phyloP scores from a whole-genome alignment of 2,888 invertebrate species.

The Shargacucullia verbasci region DNA sequence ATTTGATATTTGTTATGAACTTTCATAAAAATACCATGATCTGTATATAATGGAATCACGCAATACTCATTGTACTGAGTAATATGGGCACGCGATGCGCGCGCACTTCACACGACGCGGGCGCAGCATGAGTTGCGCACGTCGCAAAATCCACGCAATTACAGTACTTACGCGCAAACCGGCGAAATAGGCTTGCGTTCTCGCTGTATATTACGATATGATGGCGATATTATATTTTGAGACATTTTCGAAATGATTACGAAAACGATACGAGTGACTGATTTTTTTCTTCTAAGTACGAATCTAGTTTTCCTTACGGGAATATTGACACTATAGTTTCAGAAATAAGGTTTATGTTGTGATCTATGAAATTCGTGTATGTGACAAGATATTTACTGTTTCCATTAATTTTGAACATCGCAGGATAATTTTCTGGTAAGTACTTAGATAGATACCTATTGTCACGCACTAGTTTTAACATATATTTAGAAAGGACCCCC shows the following conservation, averaged over 20 bases:
- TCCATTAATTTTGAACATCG: conserved; percentile 13
- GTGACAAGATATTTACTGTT: conserved; percentile 8
- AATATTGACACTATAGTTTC: background rate
- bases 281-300: background rate
- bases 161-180: conserved; percentile 36
- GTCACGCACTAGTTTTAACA: no score
- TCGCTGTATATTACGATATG: conserved; percentile 21
- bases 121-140: conserved; percentile 64
- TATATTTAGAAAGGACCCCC: no score
- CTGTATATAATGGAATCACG: conserved; percentile 54
- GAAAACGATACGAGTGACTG: conserved; percentile 21
- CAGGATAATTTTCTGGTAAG: conserved; percentile 34
- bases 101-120: conserved; percentile 63
- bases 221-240: conserved; percentile 4
- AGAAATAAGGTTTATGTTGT: conserved; percentile 11
- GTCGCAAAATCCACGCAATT: conserved; percentile 59
- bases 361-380: conserved; percentile 3
- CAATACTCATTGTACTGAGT: conserved; percentile 54
- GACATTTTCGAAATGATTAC: conserved; percentile 13
- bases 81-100: conserved; percentile 57
- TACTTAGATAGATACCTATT: background rate
- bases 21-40: conserved; percentile 77
- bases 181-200: conserved; percentile 15
- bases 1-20: conserved; percentile 59
- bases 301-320: background rate